phyloP scores from a whole-genome alignment of 2,888 invertebrate species.

The Eristalis arbustorum region DNA sequence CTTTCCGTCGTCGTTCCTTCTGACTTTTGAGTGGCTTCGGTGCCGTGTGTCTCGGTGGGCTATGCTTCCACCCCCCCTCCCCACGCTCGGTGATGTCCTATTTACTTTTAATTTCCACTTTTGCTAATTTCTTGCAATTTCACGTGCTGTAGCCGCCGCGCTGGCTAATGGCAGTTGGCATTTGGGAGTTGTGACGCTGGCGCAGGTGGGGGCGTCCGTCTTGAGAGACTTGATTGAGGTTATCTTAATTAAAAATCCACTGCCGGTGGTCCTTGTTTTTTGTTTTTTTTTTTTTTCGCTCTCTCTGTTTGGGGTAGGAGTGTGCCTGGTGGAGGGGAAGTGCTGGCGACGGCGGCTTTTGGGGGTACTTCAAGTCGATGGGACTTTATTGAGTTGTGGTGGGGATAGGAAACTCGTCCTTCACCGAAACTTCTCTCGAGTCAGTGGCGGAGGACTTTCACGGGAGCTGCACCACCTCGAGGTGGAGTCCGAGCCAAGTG shows the following conservation, averaged over 20 bases:
- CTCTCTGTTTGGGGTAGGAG: not conserved
- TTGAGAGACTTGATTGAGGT: constrained; percentile 57
- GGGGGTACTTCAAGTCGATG: not conserved
- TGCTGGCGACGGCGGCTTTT: not conserved
- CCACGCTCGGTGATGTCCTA: constrained; percentile 40
- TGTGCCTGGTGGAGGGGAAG: not conserved
- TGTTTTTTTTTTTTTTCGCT: not conserved
- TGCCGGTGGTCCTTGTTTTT: constrained; percentile 29
- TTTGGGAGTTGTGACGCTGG: not conserved
- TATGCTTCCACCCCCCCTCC: not conserved
- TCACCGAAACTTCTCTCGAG: too few species aligned
- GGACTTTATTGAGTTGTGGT: not conserved
- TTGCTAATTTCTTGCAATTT: constrained; percentile 67
- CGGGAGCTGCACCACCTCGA: too few species aligned
- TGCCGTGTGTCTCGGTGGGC: not conserved
- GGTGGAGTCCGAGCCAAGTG: too few species aligned
- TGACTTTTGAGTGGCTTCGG: constrained; percentile 5
- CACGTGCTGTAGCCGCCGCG: constrained; percentile 39
- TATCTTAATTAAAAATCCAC: constrained; percentile 59
- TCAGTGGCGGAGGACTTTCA: too few species aligned
- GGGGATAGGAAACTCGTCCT: too few species aligned
- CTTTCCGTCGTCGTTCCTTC: constrained; percentile 49
- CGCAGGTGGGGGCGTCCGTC: constrained; percentile 38
- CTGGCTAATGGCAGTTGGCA: constrained; percentile 52
- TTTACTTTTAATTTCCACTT: constrained; percentile 70